Conservation (phyloP, 2,113 vertebrate species). For the Hoplias malabaricus region DNA sequence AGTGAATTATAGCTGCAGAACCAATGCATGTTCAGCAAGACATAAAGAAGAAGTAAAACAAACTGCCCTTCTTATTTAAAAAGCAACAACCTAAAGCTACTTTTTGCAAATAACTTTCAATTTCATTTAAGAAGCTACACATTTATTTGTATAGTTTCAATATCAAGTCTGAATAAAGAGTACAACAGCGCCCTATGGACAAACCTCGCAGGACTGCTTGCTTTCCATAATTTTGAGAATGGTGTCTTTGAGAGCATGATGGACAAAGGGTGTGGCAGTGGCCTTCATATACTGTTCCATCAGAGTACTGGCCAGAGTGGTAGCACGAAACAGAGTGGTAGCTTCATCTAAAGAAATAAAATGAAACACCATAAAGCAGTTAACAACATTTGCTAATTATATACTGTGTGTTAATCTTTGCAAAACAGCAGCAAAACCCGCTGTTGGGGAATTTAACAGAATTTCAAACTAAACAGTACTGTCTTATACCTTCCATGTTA, state of each 20-base stretch:
- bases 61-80: too few relatives aligned
- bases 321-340: slow-evolving; percentile 93
- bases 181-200: not conserved
- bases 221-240: slow-evolving; percentile 98
- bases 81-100: not conserved
- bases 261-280: slow-evolving; percentile 92
- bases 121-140: not conserved
- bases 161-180: not conserved
- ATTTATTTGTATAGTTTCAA: not conserved
- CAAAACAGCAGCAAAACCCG: too few relatives aligned
- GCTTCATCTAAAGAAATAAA: slow-evolving; percentile 83
- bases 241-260: slow-evolving; percentile 91
- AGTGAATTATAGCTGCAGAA: not conserved
- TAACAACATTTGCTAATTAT: not conserved
- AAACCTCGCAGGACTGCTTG: slow-evolving; percentile 96
- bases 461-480: not conserved
- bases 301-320: slow-evolving; percentile 92
- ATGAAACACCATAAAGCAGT: not conserved
- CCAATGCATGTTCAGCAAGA: too few relatives aligned
- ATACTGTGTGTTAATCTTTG: too few relatives aligned
- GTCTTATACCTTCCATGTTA: slow-evolving; percentile 86
- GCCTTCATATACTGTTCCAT: slow-evolving; percentile 99
- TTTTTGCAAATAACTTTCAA: too few relatives aligned
- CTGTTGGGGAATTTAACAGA: not conserved
- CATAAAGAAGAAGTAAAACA: too few relatives aligned